Percentiles rank a stretch among this genome's conserved stretches.
Evolutionary conservation across 1,140 invertebrate species (phyloP).

Genomic region (Leptonema lineaticorne): DNA sequence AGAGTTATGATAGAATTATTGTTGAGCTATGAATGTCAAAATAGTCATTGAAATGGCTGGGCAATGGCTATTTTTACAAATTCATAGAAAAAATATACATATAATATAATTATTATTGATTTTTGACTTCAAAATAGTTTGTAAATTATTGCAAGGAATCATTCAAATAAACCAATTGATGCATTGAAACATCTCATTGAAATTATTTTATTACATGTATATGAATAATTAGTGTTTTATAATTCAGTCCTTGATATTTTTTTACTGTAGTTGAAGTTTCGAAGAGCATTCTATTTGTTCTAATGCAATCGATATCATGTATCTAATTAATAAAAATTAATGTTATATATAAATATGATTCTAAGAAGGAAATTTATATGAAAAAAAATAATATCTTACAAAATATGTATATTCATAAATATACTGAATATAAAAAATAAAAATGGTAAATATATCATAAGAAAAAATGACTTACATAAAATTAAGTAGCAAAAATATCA

Average conservation of each 20-base stretch:
- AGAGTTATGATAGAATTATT: neutral
- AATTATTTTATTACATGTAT: neutral
- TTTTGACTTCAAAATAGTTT: no score
- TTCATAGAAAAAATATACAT: neutral
- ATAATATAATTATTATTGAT: neutral
- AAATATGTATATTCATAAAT: neutral
- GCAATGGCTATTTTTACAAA: slow-evolving; percentile 20
- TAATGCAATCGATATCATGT: neutral
- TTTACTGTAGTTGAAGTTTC: neutral
- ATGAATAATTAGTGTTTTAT: neutral
- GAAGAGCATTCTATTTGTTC: neutral
- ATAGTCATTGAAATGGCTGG: slow-evolving; percentile 29
- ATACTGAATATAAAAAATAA: no score
- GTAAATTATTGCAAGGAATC: slow-evolving; percentile 1
- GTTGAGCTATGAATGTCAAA: slow-evolving; percentile 13
- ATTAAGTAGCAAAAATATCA: no score
- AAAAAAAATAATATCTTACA: neutral
- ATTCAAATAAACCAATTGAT: slow-evolving; percentile 18
- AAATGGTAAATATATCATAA: no score
- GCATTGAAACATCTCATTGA: slow-evolving; percentile 8
- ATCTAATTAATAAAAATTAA: neutral
- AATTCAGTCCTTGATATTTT: neutral
- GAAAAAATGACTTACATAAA: no score
- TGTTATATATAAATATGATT: neutral
- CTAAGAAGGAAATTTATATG: neutral